These are phyloP conservation scores for Stenichneumon culpator DNA, from an alignment of 2,888 invertebrate genomes.

Conservation along the genomic window DNA sequence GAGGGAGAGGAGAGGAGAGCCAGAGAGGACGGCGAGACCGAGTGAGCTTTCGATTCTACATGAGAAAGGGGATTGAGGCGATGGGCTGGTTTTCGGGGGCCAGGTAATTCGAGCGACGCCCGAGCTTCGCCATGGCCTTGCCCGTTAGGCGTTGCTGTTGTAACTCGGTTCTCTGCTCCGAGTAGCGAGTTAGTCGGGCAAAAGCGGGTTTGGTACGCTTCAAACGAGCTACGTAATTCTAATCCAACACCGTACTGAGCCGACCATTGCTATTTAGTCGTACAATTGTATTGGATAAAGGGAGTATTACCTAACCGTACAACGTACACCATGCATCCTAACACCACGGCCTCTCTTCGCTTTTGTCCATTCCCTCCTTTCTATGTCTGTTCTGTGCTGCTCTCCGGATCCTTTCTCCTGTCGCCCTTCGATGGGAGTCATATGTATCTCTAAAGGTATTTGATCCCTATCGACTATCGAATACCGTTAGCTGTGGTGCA, in stretches of 20 bases:
- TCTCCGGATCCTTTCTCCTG: background rate
- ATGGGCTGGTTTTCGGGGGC: slow-evolving; percentile 62
- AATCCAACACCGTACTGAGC: slow-evolving; percentile 81
- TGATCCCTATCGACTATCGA: background rate
- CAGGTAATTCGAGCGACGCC: slow-evolving; percentile 65
- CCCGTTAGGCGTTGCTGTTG: slow-evolving; percentile 53
- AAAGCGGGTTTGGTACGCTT: slow-evolving; percentile 75
- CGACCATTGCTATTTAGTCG: slow-evolving; percentile 82
- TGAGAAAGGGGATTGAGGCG: slow-evolving; percentile 50
- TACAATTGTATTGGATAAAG: slow-evolving; percentile 82
- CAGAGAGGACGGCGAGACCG: slow-evolving; percentile 36
- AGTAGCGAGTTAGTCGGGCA: slow-evolving; percentile 63
- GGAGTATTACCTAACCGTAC: slow-evolving; percentile 65
- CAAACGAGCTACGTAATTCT: slow-evolving; percentile 83
- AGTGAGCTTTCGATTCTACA: slow-evolving; percentile 62
- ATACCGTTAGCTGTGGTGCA: background rate
- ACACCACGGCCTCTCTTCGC: slow-evolving; percentile 36
- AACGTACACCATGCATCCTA: slow-evolving; percentile 35
- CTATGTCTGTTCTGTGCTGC: background rate
- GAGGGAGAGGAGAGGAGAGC: slow-evolving; percentile 8
- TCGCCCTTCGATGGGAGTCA: background rate
- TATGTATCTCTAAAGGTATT: slow-evolving; percentile 1
- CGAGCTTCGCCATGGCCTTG: slow-evolving; percentile 51
- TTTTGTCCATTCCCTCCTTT: slow-evolving; percentile 42
- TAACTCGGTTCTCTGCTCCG: slow-evolving; percentile 38